Evolutionary conservation across 2,797 vertebrate species (phyloP).

Genomic region (Selene dorsalis): DNA sequence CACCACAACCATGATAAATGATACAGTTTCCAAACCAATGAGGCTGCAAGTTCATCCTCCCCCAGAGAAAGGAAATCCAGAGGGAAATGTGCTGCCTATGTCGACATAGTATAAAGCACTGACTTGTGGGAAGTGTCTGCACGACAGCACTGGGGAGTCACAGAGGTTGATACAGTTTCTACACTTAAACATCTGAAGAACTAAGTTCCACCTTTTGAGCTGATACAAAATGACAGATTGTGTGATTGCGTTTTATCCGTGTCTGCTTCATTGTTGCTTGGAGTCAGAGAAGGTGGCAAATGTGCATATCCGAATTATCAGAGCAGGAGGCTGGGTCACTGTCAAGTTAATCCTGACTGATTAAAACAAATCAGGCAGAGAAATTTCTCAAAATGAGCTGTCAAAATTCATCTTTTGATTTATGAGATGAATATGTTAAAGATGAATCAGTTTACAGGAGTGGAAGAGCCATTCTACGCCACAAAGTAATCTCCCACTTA

Average conservation of each 20-base stretch:
- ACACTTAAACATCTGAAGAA: conserved; percentile 15
- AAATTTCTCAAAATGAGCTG: conserved; percentile 63
- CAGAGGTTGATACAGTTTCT: conserved; percentile 10
- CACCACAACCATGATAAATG: conserved; percentile 71
- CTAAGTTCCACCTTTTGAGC: conserved; percentile 17
- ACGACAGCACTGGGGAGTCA: conserved; percentile 15
- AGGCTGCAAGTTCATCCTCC: conserved; percentile 67
- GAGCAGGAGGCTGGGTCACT: conserved; percentile 42
- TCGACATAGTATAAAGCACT: conserved; percentile 24
- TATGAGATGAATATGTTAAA: conserved; percentile 64
- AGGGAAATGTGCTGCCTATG: conserved; percentile 35
- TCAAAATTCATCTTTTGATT: conserved; percentile 67
- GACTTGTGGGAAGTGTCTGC: conserved; percentile 19
- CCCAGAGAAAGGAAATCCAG: conserved; percentile 41
- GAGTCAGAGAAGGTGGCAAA: conserved; percentile 41
- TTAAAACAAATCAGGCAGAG: conserved; percentile 69
- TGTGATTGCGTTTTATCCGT: conserved; percentile 40
- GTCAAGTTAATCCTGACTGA: conserved; percentile 66
- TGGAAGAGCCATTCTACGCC: conserved; percentile 32
- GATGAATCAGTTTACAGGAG: conserved; percentile 49
- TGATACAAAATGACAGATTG: conserved; percentile 45
- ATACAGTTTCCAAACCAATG: conserved; percentile 66
- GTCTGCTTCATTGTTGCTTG: conserved; percentile 42
- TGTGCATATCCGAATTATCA: conserved; percentile 50
- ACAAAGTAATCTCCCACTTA: conserved; percentile 45